Evolutionary conservation across 2,113 vertebrate species (phyloP).

Genomic region (Oncorhynchus clarkii): DNA sequence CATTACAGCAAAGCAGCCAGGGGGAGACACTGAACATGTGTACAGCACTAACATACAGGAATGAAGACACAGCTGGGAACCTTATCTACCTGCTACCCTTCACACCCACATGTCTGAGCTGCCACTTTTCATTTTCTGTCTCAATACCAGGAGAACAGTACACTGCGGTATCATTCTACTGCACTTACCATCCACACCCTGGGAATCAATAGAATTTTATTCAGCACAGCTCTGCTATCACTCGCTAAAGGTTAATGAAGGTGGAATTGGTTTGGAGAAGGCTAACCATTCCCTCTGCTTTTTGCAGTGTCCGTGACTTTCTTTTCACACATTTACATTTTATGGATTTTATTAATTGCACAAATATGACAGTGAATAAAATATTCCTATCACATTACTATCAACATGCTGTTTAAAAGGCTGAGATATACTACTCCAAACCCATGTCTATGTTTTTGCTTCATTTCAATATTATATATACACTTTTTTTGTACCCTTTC

Average conservation of each 20-base stretch:
- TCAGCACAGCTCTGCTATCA: slow-evolving; percentile 31
- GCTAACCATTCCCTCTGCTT: slow-evolving; percentile 17
- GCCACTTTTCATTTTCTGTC: not conserved
- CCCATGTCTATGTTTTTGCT: not conserved
- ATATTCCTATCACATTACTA: not conserved
- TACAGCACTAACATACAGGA: not conserved
- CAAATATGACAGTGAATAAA: too few relatives aligned
- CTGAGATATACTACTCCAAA: not conserved
- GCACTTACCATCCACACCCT: slow-evolving; percentile 46
- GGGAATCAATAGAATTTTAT: slow-evolving; percentile 52
- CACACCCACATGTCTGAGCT: not conserved
- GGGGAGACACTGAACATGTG: not conserved
- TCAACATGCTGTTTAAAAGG: not conserved
- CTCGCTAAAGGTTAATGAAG: slow-evolving; percentile 54
- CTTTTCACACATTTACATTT: slow-evolving; percentile 24
- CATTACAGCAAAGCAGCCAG: not conserved
- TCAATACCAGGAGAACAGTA: not conserved
- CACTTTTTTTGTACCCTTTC: too few relatives aligned
- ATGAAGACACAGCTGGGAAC: not conserved
- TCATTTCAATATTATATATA: slow-evolving; percentile 6
- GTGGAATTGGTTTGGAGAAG: slow-evolving; percentile 37
- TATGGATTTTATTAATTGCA: slow-evolving; percentile 6
- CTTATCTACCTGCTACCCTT: not conserved
- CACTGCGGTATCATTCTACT: slow-evolving; percentile 25
- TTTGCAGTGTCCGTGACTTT: slow-evolving; percentile 29